Evolutionary conservation across 2,113 vertebrate species (phyloP), one percentile per base, ranked within the genome.

Genomic region (Damaliscus lunatus): DNA sequence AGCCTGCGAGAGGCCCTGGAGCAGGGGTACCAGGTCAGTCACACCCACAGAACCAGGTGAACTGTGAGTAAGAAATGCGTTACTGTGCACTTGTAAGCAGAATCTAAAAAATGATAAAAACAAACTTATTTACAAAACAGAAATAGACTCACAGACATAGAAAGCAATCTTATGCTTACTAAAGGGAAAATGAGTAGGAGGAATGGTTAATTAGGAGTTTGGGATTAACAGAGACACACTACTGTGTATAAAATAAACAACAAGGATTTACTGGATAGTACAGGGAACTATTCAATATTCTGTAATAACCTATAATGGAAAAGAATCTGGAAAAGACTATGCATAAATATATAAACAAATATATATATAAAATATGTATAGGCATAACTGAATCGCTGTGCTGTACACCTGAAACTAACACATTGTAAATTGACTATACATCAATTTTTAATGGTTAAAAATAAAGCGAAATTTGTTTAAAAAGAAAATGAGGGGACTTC

Each of bases 1-100:
- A 62, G n/a, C 4, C 33, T 43, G 14, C 0, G 0, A 40, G 29
- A 52, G 23, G 31, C 15, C 4, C 27, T 25, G 17, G 25, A 40
- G 48, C 12, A 25, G 3, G 48, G 46, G 16, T 53, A 13, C 23
- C 55, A 17, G 40, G 6, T 25, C 74, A 5, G 25, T 31, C 14
- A 4, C 50, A 11, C 33, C 33, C 19, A 36, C 6, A 50, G 43
- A 19, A 36, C 46, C n/a, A 60, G 4, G 40, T 4, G 29, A 52
- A n/a, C 62, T 9, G 8, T 1, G 2, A 64, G 7, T 25, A 46
- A 52, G 33, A 77, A 43, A 77, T 48, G 6, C 4, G 6, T 36
- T n/a, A 19, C 78, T 21, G 31, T 33, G 17, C 48, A 81, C 17
- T 52, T 13, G 29, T 19, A 80, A 48, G 77, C 48, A 29, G 43